phyloP scores from a whole-genome alignment of 2,888 invertebrate species.

The Pristionchus exspectatus region DNA sequence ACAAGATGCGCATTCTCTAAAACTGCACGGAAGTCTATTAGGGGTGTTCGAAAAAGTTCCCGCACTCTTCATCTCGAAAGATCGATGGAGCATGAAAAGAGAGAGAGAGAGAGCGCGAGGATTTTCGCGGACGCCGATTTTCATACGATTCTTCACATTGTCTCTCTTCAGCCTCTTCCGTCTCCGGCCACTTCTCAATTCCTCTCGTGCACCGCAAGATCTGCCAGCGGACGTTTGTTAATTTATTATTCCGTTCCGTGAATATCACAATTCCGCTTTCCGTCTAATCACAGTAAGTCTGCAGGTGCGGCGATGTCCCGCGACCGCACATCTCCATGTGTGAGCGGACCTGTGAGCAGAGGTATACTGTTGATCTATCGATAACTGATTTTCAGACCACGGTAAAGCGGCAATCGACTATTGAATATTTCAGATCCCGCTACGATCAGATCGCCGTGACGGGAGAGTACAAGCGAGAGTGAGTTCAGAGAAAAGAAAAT shows the following conservation, averaged over 20 bases:
- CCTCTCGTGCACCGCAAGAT: slow-evolving; percentile 38
- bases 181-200: slow-evolving; percentile 42
- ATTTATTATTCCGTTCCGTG: not conserved
- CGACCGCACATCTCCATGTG: slow-evolving; percentile 42
- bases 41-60: too few species aligned
- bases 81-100: too few species aligned
- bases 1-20: too few species aligned
- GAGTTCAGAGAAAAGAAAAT: not conserved
- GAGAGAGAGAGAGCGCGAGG: too few species aligned
- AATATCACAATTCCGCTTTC: not conserved
- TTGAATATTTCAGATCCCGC: slow-evolving; percentile 15
- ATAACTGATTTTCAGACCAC: not conserved
- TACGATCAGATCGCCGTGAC: slow-evolving; percentile 40
- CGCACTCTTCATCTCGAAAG: too few species aligned
- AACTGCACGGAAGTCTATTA: too few species aligned
- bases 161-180: slow-evolving; percentile 10
- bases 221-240: slow-evolving; percentile 17
- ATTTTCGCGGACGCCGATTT: too few species aligned
- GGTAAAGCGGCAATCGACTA: not conserved
- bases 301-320: not conserved
- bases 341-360: slow-evolving; percentile 43
- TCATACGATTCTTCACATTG: too few species aligned
- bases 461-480: slow-evolving; percentile 48
- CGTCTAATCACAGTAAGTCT: not conserved
- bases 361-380: not conserved